A percentile compares a stretch with the other conserved stretches of the same genome.
Evolutionary conservation across 2,113 vertebrate genomes (phyloP).

Genomic region (Lepidothrix coronata): DNA sequence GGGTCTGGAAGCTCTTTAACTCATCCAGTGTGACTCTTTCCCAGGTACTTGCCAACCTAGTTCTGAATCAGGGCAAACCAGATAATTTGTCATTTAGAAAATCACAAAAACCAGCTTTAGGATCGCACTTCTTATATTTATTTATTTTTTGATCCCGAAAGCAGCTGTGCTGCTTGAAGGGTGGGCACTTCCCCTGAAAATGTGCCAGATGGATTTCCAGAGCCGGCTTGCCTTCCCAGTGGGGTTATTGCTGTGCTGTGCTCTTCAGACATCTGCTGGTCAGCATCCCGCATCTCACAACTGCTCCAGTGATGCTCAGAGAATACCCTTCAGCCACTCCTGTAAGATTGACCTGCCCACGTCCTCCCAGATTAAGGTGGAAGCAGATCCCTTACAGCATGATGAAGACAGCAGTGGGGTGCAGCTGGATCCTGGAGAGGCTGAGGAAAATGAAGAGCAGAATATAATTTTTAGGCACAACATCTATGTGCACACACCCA

Average conservation of each 20-base stretch:
- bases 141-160: background rate
- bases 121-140: background rate
- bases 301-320: conserved; percentile 66
- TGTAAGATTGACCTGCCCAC: conserved; percentile 82
- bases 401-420: conserved; percentile 61
- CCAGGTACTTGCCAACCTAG: background rate
- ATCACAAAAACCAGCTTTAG: background rate
- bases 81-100: background rate
- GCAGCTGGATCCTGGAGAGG: conserved; percentile 13
- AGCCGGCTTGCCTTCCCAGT: conserved; percentile 25
- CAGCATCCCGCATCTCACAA: conserved; percentile 20
- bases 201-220: conserved; percentile 40
- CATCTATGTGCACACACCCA: conserved; percentile 77
- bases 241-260: conserved; percentile 69
- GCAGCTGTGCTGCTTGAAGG: background rate
- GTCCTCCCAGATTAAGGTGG: conserved; percentile 74
- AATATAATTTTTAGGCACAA: conserved; percentile 87
- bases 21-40: background rate
- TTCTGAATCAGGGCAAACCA: background rate
- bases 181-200: background rate
- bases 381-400: conserved; percentile 63
- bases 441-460: conserved; percentile 68
- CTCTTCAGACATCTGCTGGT: conserved; percentile 42
- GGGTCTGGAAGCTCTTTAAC: background rate
- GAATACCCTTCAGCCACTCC: conserved; percentile 84